Conservation (phyloP, 2,113 vertebrate species). For the Orcinus orca region DNA sequence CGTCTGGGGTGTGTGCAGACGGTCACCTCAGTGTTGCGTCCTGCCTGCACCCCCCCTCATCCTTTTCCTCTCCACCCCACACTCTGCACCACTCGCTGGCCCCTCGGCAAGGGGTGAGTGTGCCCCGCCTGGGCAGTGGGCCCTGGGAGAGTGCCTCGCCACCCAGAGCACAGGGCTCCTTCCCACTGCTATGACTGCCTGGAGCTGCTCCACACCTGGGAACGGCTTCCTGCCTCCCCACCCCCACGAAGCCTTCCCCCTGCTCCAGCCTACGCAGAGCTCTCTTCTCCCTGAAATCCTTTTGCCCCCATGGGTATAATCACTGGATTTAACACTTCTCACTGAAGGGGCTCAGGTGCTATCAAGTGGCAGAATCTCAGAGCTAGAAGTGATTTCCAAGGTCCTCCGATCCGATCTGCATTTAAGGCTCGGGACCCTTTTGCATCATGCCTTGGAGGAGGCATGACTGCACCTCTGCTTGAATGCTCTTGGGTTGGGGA, state of each 20-base stretch:
- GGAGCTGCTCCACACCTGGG: not conserved
- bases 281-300: slow-evolving; percentile 60
- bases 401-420: not conserved
- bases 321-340: slow-evolving; percentile 56
- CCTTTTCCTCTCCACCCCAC: not conserved
- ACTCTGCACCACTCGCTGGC: not conserved
- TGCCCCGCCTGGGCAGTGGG: not conserved
- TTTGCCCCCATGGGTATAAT: slow-evolving; percentile 59
- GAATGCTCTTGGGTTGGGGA: not conserved
- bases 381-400: slow-evolving; percentile 47
- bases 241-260: slow-evolving; percentile 16
- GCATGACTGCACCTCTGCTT: not conserved
- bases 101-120: not conserved
- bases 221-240: slow-evolving; percentile 3
- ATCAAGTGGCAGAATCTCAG: slow-evolving; percentile 26
- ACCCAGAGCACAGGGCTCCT: not conserved
- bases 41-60: not conserved
- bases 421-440: not conserved
- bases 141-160: not conserved
- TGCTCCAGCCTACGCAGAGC: slow-evolving; percentile 61
- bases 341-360: slow-evolving; percentile 51
- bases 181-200: not conserved
- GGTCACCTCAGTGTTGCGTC: not conserved
- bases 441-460: not conserved
- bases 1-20: not conserved